Evolutionary conservation across 2,797 vertebrate species (phyloP).

Genomic region (Micromesistius poutassou): DNA sequence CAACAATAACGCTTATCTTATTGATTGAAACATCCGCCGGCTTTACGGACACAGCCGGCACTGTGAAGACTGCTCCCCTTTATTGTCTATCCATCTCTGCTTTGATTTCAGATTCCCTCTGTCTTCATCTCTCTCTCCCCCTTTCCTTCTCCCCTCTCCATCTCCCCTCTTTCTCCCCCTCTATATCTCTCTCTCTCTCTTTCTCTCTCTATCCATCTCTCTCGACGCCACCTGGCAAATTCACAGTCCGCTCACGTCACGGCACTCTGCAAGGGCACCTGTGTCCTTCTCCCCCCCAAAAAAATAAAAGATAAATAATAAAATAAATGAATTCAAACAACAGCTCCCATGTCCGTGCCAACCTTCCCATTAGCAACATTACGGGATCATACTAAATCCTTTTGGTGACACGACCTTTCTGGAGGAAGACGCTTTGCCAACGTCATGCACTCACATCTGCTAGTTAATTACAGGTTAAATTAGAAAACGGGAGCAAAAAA

Average conservation of each 20-base stretch:
- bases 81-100: constrained; percentile 55
- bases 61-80: constrained; percentile 61
- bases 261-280: constrained; percentile 82
- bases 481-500: constrained; percentile 59
- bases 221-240: constrained; percentile 80
- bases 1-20: constrained; percentile 33
- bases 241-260: constrained; percentile 83
- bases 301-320: constrained; percentile 23
- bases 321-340: constrained; percentile 9
- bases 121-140: constrained; percentile 55
- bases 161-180: constrained; percentile 58
- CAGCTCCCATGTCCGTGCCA: constrained; percentile 70
- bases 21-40: constrained; percentile 51
- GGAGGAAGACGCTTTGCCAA: constrained; percentile 55
- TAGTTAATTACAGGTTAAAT: constrained; percentile 47
- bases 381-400: constrained; percentile 68
- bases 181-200: constrained; percentile 61
- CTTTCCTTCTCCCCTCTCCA: constrained; percentile 56
- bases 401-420: constrained; percentile 54
- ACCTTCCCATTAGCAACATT: constrained; percentile 75
- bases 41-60: constrained; percentile 62
- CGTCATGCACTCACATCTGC: constrained; percentile 49
- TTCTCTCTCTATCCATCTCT: constrained; percentile 62
- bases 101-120: constrained; percentile 64
- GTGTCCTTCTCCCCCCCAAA: constrained; percentile 76